Evolutionary conservation across 2,888 invertebrate genomes (phyloP), one percentile per base, ranked within the genome.

Genomic region (Ornithoptera alexandrae): DNA sequence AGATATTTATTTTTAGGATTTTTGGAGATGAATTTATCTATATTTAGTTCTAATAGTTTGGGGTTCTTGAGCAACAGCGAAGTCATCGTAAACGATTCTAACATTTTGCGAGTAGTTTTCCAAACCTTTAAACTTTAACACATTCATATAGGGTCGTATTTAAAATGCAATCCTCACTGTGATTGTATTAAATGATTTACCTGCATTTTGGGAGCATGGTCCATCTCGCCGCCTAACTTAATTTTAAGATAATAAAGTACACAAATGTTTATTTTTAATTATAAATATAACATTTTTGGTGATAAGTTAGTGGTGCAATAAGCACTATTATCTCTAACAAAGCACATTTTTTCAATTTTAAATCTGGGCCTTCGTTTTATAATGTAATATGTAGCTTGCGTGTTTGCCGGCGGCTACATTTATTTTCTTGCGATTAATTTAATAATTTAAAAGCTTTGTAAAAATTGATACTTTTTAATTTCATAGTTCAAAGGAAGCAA

Each of bases 221-320:
- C 18, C 20, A 22, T 58, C n/a, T 12, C 22, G 22, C 58, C 58
- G 58, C 22, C 58, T 58, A 58, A 58, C 24, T 58, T 58, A 58
- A 58, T 22, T 58, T 20, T 58, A 58, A 22, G 24, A 58, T n/a
- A 20, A 56, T 56, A 56, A 56, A 58, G 24, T 57, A 60, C 36
- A 50, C 18, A 50, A 50, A 50, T 15, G 53, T 53, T 46, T 46
- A 46, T 46, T 46, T 46, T 46, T 46, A 46, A 53, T n/a, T n/a
- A 53, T 18, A n/a, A 53, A n/a, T 53, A 6, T 18, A 1, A 22
- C 22, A 22, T 53, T 18, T 53, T 53, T n/a, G 18, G 5, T 53
- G 53, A 53, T n/a, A n/a, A 53, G 53, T 53, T 6, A 18, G 53
- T n/a, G 4, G 57, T 58, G 15, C 22, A 10, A 15, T 22, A 15